Evolutionary conservation across 2,888 invertebrate species (phyloP), one percentile per base, ranked within the genome.

Genomic region (Neoscelio sp.): DNA sequence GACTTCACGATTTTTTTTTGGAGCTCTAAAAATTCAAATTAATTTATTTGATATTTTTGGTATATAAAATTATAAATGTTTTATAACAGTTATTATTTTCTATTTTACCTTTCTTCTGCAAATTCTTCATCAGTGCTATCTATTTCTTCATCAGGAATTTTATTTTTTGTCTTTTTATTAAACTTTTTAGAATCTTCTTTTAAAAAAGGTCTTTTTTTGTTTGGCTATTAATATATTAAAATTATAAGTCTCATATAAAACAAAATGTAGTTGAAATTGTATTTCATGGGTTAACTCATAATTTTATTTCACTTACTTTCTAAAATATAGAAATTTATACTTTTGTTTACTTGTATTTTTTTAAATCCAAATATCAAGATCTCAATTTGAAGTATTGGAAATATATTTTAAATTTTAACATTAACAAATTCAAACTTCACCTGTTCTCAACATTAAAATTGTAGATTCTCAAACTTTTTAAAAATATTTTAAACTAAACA

Each of bases 111-210:
- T 20, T 87, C 80, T 58, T 89, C 88, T 7, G 87, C 88, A 46
- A 89, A 82, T 82, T 90, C 90, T 83, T 90, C 90, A 74, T 90
- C 90, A 17, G 87, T 86, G 65, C 89, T 90, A 1, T 85, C 87
- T 52, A 90, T 89, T 78, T 89, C 89, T 60, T 90, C 89, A 40
- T 82, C 60, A 1, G n/a, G n/a, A n/a, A n/a, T 73, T 20, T 35
- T 52, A 12, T 85, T 85, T 42, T 85, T 85, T 0, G 17, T 5
- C 17, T 28, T 76, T 26, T 62, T 71, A 42, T 15, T 8, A 8
- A 52, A 42, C 23, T 71, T 71, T 26, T 64, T 84, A 84, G n/a
- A 78, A 83, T 68, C 82, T 85, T 38, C 80, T 77, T 30, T 87
- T 85, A 62, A 44, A 54, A 71, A 71, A 17, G 35, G 0, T 13